Base-by-base conservation (phyloP, 2,888 invertebrate genomes). In the Acleris holmiana region DNA sequence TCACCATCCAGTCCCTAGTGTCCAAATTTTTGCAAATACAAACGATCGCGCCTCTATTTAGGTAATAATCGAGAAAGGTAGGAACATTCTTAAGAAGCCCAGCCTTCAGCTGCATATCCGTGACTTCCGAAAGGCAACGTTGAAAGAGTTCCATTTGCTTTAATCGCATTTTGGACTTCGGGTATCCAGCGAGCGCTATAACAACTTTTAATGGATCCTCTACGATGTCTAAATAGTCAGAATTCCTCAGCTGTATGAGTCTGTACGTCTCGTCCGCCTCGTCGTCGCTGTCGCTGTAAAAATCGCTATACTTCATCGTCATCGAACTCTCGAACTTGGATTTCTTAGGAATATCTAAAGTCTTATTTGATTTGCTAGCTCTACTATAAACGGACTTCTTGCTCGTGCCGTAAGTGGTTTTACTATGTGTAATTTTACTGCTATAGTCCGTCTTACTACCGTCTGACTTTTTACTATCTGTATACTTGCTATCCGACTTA, bases 11-110 rank as follows among this genome's bases (percentile, higher is more conserved):
- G 73, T 91, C 82, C 67, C 87, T 84, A 4, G 87, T 88, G 0
- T 85, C 85, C 0, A 71, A 41, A 71, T 91, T 87, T 60, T 86
- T 90, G 66, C 91, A 91, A 47, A 91, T 81, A 69, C 89, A 90
- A 1, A 91, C 88, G 23, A 91, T 82, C 0, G 90, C 89, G 40
- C 90, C 91, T 61, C 87, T 80, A 64, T 88, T 90, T 19, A 91
- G 65, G 63, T 91, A 91, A 60, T 88, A 91, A 71, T 91, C 91
- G 48, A 87, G 61, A 67, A 91, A 91, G 0, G 80, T 71, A 0
- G 91, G 91, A 0, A 79, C 77, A 21, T 78, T 83, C 56, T 84
- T 85, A 2, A 91, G 64, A 2, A 91, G 73, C 1, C 88, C 86
- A 0, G 80, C 82, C 69, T 91, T 87, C 0, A 86, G 57, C 57